These are phyloP conservation scores for Prunella himalayana DNA, from an alignment of 2,113 vertebrate species.

Conservation along the genomic window DNA sequence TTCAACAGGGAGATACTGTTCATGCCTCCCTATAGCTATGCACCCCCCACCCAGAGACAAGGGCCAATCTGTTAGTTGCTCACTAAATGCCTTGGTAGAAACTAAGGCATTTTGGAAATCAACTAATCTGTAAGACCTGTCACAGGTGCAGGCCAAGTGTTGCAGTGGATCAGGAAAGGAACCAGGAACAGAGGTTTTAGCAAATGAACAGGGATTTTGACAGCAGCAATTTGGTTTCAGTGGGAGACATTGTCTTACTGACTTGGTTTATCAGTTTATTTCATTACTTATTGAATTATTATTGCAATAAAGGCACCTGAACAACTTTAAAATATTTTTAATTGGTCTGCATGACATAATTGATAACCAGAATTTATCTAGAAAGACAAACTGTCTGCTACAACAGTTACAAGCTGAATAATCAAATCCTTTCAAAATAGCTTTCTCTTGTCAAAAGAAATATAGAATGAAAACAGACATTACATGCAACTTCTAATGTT, in stretches of 20 bases:
- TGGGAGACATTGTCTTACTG: neutral
- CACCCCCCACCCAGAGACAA: neutral
- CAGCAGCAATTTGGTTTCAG: neutral
- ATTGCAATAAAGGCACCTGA: neutral
- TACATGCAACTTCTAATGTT: neutral
- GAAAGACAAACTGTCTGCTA: constrained; percentile 44
- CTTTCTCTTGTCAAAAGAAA: neutral
- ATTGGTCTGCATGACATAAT: neutral
- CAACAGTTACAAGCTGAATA: constrained; percentile 39
- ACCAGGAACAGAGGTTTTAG: neutral
- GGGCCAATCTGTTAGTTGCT: constrained; percentile 5
- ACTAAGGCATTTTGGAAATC: constrained; percentile 15
- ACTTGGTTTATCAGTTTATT: constrained; percentile 9
- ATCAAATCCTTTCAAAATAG: constrained; percentile 46
- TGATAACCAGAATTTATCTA: constrained; percentile 45
- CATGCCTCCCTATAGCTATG: neutral
- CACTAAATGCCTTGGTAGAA: neutral
- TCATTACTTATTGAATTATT: neutral
- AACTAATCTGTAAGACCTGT: neutral
- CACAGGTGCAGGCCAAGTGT: neutral
- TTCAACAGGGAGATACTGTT: neutral
- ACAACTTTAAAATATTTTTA: constrained; percentile 22
- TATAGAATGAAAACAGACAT: constrained; percentile 29
- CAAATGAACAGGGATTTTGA: neutral
- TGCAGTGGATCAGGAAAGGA: neutral